These are phyloP conservation scores for Danio tinwini DNA, from an alignment of 2,797 vertebrate genomes.

Conservation along the genomic window DNA sequence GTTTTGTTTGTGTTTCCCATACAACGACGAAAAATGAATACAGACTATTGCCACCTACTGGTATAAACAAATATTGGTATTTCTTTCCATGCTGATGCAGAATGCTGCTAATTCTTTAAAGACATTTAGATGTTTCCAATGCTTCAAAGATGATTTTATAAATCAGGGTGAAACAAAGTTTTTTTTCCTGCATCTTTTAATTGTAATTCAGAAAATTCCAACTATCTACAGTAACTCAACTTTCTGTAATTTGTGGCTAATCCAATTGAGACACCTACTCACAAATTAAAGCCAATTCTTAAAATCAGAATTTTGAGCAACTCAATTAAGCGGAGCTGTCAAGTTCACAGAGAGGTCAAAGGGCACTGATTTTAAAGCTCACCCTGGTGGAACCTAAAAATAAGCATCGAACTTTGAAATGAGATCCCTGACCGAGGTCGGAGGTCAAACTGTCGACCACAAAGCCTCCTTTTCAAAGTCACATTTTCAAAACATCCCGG, in stretches of 20 bases:
- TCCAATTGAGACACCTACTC: not conserved
- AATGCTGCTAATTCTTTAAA: not conserved
- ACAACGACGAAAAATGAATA: too few species aligned
- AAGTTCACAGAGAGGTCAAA: constrained; percentile 58
- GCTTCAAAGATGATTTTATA: not conserved
- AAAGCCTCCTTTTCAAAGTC: constrained; percentile 61
- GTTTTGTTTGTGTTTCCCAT: too few species aligned
- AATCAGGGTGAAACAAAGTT: not conserved
- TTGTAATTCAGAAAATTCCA: not conserved
- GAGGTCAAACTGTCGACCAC: constrained; percentile 63
- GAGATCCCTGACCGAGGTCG: constrained; percentile 59
- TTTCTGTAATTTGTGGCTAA: not conserved
- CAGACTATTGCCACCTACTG: too few species aligned
- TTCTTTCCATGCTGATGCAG: too few species aligned
- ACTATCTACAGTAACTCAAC: not conserved
- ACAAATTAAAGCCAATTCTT: not conserved
- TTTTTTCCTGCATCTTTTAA: not conserved
- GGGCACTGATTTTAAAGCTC: constrained; percentile 53
- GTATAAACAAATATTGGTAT: too few species aligned
- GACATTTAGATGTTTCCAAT: not conserved
- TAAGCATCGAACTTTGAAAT: constrained; percentile 66
- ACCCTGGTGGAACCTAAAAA: constrained; percentile 58
- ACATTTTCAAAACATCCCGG: constrained; percentile 62
- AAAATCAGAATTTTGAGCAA: not conserved
- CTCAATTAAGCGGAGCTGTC: constrained; percentile 37